Base-by-base conservation (phyloP, 2,888 invertebrate genomes). In the Eupithecia centaureata region DNA sequence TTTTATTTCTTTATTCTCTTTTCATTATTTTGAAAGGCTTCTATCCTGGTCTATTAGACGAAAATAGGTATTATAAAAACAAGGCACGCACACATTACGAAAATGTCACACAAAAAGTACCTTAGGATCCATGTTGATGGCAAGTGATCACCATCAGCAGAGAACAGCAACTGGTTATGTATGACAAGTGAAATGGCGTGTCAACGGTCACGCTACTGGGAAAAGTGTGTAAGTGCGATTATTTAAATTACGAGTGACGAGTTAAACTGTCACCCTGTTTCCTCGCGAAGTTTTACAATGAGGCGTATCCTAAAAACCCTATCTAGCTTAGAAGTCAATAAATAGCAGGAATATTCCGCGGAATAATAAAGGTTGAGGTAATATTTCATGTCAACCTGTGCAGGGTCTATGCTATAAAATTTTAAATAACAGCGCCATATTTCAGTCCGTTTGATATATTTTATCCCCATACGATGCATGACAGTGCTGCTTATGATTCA, bases 41-140 rank as follows among this genome's bases (percentile, higher is more conserved):
- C n/a, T n/a, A n/a, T n/a, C n/a, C n/a, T n/a, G n/a, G n/a, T n/a
- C n/a, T n/a, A n/a, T n/a, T n/a, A n/a, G n/a, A 30, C 30, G 5
- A 30, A 30, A 7, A 38, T n/a, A n/a, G 2, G n/a, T 5, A 38
- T 42, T 8, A 18, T n/a, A 42, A 42, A 42, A n/a, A 25, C 51
- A 51, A 51, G 51, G 25, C 25, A 25, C 38, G 25, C 25, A 25
- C 38, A 51, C 51, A 5, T 51, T 25, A 56, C 10, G n/a, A 56
- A 56, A 30, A 56, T 52, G 8, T 25, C 0, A 25, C 28, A 54
- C 8, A 28, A 18, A 57, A 27, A 25, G 66, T 67, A 61, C 90
- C 90, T 90, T 90, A 27, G 74, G 67, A 78, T 90, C 90, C 90
- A 90, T 90, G 78, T 60, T 64, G 63, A 30, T 68, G 65, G 70